Evolutionary conservation across 2,888 invertebrate genomes (phyloP).

Genomic region (Euspilapteryx auroguttella): DNA sequence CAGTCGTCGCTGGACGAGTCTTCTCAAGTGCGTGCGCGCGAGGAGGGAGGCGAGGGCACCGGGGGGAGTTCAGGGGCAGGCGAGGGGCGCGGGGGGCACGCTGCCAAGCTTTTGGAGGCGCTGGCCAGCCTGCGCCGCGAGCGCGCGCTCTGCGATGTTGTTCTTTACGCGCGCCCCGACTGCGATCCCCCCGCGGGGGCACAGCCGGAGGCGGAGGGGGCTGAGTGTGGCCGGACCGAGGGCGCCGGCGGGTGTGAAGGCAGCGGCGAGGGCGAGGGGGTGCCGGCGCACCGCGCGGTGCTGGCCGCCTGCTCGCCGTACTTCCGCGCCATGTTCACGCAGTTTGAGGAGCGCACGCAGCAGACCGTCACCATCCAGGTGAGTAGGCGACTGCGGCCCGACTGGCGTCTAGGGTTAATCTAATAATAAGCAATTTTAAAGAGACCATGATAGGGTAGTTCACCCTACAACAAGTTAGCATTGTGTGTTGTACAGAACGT

Average conservation of each 20-base stretch:
- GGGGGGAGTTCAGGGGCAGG: slow-evolving; percentile 71
- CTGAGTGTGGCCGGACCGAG: slow-evolving; percentile 76
- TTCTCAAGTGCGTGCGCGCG: slow-evolving; percentile 71
- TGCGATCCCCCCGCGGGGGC: slow-evolving; percentile 70
- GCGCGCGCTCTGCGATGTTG: slow-evolving; percentile 86
- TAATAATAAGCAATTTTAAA: no score
- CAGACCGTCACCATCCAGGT: slow-evolving; percentile 79
- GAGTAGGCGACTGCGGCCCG: no score
- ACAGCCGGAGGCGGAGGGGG: slow-evolving; percentile 28
- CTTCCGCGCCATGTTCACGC: slow-evolving; percentile 96
- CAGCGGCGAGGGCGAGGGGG: slow-evolving; percentile 49
- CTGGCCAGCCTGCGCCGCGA: slow-evolving; percentile 54
- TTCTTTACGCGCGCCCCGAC: slow-evolving; percentile 75
- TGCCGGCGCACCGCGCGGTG: slow-evolving; percentile 90
- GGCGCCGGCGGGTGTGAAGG: slow-evolving; percentile 65
- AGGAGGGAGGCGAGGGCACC: slow-evolving; percentile 44
- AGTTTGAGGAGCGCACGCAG: slow-evolving; percentile 88
- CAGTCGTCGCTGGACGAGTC: slow-evolving; percentile 90
- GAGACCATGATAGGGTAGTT: no score
- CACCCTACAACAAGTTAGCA: no score
- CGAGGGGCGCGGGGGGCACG: slow-evolving; percentile 50
- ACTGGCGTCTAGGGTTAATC: no score
- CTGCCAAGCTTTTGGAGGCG: slow-evolving; percentile 22
- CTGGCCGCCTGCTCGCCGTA: slow-evolving; percentile 92
- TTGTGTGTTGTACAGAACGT: slow-evolving; percentile 59